Conservation (phyloP, 2,797 vertebrate species). For the Cuniculus paca region DNA sequence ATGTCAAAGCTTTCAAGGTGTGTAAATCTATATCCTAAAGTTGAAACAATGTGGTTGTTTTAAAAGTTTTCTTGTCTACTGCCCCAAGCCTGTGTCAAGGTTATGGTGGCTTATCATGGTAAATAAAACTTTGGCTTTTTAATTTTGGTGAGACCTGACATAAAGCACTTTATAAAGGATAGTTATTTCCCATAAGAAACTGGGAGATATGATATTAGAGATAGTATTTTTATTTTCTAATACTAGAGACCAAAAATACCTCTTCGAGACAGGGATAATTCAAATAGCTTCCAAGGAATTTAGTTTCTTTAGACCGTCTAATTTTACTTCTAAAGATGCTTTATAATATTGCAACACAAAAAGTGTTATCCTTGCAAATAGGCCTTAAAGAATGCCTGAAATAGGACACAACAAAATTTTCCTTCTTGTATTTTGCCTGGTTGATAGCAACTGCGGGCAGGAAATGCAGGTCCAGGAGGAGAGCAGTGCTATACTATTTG, state of each 20-base stretch:
- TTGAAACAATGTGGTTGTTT: background rate
- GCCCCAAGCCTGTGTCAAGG: background rate
- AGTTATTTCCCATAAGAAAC: constrained; percentile 32
- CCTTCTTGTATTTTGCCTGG: background rate
- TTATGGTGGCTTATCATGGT: background rate
- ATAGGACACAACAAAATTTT: constrained; percentile 34
- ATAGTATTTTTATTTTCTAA: background rate
- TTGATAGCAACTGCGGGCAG: background rate
- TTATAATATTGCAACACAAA: background rate
- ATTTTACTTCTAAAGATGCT: constrained; percentile 33
- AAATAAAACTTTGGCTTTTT: constrained; percentile 37
- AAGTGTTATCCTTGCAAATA: background rate
- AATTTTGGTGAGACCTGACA: background rate
- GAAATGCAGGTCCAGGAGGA: constrained; percentile 57
- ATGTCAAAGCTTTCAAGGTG: background rate
- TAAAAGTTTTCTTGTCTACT: background rate
- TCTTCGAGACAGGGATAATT: constrained; percentile 57
- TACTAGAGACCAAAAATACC: background rate
- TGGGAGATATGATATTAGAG: background rate
- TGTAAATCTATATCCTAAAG: background rate
- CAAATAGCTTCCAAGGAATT: constrained; percentile 27
- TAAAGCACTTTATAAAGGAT: background rate
- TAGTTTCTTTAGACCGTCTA: constrained; percentile 43
- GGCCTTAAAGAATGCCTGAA: constrained; percentile 32
- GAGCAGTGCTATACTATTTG: constrained; percentile 46